Evolutionary conservation across 2,888 invertebrate genomes (phyloP), one percentile per base, ranked within the genome.

Genomic region (Orthosia incerta): DNA sequence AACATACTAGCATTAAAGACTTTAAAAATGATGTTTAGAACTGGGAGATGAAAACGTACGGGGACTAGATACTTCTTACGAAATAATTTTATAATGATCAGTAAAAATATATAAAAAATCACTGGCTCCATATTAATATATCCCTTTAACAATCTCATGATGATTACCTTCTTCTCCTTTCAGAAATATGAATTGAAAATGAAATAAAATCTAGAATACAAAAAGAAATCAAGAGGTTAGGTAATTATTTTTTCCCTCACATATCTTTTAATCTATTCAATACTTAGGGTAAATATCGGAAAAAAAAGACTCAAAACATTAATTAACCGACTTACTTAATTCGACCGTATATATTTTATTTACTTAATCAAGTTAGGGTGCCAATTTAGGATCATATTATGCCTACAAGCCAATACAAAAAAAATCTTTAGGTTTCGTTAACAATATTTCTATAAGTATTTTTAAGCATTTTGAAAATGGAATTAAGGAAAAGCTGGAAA

Each of bases 201-300:
- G 13, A 13, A 63, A 45, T n/a, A 15, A 15, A n/a, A n/a, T 39
- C 11, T 9, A 9, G 9, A 50, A 50, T 18, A 23, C n/a, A 71
- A 51, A 51, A 45, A 7, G 23, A 51, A 45, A 26, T 71, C 57
- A 45, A 70, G n/a, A n/a, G n/a, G n/a, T n/a, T n/a, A n/a, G n/a
- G n/a, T n/a, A n/a, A n/a, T n/a, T n/a, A n/a, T n/a, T n/a, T 26
- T 59, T 55, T 39, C 3, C 31, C 9, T 2, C 45, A 51, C 18
- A n/a, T 5, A 26, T 18, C 53, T 20, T 62, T 20, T 26, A 18
- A 68, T 50, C n/a, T 53, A 60, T 77, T 69, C 56, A 73, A 61
- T 61, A 70, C 23, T n/a, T 45, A 39, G 1, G 12, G 26, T 4
- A 55, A 56, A 67, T 57, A 57, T 50, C 59, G 51, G 31, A 31